Conservation (phyloP, 2,888 invertebrate species). For the Xestia xanthographa region DNA sequence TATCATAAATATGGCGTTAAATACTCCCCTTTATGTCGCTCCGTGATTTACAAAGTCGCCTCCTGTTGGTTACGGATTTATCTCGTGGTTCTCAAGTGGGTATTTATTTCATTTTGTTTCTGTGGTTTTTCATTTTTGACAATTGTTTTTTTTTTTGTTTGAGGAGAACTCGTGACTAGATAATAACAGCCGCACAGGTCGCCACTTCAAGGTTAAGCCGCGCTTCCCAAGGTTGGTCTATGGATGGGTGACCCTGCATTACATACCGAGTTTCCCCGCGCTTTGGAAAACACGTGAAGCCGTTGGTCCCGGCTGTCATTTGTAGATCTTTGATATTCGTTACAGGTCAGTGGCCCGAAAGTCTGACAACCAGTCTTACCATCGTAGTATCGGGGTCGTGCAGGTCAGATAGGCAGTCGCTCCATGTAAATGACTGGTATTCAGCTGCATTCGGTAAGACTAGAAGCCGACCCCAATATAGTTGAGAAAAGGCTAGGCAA, state of each 20-base stretch:
- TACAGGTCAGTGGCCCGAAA: neutral
- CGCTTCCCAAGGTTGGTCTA: neutral
- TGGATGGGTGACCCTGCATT: neutral
- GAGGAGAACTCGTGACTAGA: neutral
- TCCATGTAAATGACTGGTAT: no score
- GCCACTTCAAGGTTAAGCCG: neutral
- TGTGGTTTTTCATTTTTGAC: neutral
- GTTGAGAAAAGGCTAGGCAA: no score
- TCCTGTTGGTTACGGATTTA: conserved; percentile 64
- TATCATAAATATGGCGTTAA: conserved; percentile 90
- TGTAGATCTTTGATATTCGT: neutral
- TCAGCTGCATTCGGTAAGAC: no score
- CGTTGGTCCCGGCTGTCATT: neutral
- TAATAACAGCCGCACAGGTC: neutral
- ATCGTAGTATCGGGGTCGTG: no score
- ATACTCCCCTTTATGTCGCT: conserved; percentile 86
- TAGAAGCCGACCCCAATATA: no score
- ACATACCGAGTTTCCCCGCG: neutral
- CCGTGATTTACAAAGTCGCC: conserved; percentile 86
- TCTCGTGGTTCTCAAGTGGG: conserved; percentile 53
- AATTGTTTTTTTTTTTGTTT: neutral
- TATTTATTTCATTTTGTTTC: conserved; percentile 31
- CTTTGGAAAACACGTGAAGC: no score
- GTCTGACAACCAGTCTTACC: no score
- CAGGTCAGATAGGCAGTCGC: no score